These are phyloP conservation scores for Equus przewalskii DNA, from an alignment of 2,113 vertebrate genomes.

Conservation along the genomic window DNA sequence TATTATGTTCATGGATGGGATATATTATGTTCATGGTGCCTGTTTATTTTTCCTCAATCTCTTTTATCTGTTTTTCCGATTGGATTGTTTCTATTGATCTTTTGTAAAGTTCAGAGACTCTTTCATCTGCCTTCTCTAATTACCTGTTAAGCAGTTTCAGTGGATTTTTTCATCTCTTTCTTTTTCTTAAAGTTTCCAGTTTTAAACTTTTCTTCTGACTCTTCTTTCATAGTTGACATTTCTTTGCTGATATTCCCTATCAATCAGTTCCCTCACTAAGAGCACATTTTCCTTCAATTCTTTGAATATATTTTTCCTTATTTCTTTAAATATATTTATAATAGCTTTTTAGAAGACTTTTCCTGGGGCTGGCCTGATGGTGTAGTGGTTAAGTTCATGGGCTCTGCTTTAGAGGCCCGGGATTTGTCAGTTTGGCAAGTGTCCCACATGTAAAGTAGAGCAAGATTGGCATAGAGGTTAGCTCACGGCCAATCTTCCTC, in stretches of 20 bases:
- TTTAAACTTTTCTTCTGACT: not conserved
- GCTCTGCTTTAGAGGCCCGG: no score
- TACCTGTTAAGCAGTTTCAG: not conserved
- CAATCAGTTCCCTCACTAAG: no score
- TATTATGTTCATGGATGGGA: not conserved
- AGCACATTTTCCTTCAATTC: not conserved
- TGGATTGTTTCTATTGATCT: not conserved
- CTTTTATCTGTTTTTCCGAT: not conserved
- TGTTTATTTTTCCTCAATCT: not conserved
- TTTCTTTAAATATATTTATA: not conserved
- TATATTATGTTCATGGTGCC: not conserved
- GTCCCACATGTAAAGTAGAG: no score
- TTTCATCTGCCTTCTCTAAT: not conserved
- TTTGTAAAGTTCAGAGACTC: not conserved
- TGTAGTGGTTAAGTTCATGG: no score
- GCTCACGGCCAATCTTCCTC: no score
- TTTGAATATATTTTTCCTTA: not conserved
- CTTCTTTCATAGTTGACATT: not conserved
- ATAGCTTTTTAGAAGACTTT: not conserved
- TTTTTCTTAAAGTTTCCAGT: not conserved
- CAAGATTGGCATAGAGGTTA: no score
- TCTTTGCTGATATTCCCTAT: not conserved
- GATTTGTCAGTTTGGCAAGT: no score
- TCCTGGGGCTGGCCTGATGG: no score
- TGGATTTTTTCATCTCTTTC: not conserved